phyloP scores from a whole-genome alignment of 1,140 invertebrate genomes.

The Popillia japonica region DNA sequence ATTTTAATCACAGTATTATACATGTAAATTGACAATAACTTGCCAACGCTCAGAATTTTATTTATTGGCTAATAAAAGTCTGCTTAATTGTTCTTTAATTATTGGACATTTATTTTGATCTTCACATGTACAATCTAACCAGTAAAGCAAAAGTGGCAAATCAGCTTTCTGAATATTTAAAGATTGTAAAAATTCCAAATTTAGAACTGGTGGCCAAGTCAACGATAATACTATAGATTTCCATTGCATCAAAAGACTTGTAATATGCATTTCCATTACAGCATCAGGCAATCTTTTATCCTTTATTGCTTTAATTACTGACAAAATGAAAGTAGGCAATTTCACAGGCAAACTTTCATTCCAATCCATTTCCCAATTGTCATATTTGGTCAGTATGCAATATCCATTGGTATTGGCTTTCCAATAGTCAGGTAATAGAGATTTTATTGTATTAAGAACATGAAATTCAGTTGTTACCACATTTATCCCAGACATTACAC shows the following conservation, averaged over 20 bases:
- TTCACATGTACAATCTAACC: slow-evolving; percentile 19
- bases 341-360: slow-evolving; percentile 28
- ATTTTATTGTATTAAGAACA: slow-evolving; percentile 22
- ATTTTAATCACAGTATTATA: too few relatives aligned
- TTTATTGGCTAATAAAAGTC: not conserved
- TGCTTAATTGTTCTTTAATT: slow-evolving; percentile 37
- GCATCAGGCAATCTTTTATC: slow-evolving; percentile 38
- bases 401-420: not conserved
- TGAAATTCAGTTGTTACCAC: slow-evolving; percentile 31
- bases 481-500: slow-evolving; percentile 38
- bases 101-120: slow-evolving; percentile 11
- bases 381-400: slow-evolving; percentile 36
- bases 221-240: slow-evolving; percentile 30
- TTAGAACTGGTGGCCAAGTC: not conserved
- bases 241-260: slow-evolving; percentile 37
- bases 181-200: slow-evolving; percentile 32
- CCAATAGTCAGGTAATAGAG: slow-evolving; percentile 36
- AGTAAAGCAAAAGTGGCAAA: slow-evolving; percentile 40
- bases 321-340: slow-evolving; percentile 33
- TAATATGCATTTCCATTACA: slow-evolving; percentile 36
- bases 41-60: not conserved
- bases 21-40: too few relatives aligned
- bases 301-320: slow-evolving; percentile 38
- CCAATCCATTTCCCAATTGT: slow-evolving; percentile 33
- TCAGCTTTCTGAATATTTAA: slow-evolving; percentile 40